Base-by-base conservation (phyloP, 2,113 vertebrate genomes). In the Nothocercus julius region DNA sequence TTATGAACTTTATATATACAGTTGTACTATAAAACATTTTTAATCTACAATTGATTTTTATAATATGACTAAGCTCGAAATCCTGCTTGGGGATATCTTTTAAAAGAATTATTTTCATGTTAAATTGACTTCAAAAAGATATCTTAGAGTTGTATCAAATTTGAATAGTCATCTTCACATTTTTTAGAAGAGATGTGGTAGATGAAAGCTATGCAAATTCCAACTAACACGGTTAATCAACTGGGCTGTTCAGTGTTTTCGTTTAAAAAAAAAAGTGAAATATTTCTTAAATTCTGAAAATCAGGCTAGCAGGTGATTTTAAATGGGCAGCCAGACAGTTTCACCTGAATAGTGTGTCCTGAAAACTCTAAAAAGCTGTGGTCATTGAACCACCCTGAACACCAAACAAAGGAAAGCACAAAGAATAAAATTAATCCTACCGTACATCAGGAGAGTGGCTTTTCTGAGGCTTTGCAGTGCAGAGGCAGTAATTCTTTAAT, bases 61-160 rank as follows among this genome's bases (percentile, higher is more conserved):
- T 49, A 11, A 4, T 72, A 49, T 10, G 58, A 28, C 40, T 93
- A 80, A 92, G 45, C 49, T 59, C 14, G 24, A 85, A 24, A 85
- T 42, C 74, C 47, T 74, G 68, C 83, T 93, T 85, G 25, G 67
- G 61, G 58, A n/a, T 70, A 12, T 80, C 36, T 83, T 86, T 58
- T 90, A 92, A 84, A 40, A 76, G 58, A 92, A 85, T 84, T 93
- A 67, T 54, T 68, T 67, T 86, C 64, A 78, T 77, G 40, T 67
- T 3, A 14, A n/a, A 69, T 66, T 67, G 49, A 40, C 59, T 30
- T 92, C 19, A 66, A 42, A 63, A 56, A 64, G 77, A 45, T 28
- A 66, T 47, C 32, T 94, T 73, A 66, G 77, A 75, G 62, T 54
- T 81, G 10, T 54, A 25, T 36, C 79, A 34, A 16, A 4, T 27